Percentiles rank a stretch among this genome's conserved stretches.
Evolutionary conservation across 2,888 invertebrate genomes (phyloP).

Genomic region (Euclidia mi): DNA sequence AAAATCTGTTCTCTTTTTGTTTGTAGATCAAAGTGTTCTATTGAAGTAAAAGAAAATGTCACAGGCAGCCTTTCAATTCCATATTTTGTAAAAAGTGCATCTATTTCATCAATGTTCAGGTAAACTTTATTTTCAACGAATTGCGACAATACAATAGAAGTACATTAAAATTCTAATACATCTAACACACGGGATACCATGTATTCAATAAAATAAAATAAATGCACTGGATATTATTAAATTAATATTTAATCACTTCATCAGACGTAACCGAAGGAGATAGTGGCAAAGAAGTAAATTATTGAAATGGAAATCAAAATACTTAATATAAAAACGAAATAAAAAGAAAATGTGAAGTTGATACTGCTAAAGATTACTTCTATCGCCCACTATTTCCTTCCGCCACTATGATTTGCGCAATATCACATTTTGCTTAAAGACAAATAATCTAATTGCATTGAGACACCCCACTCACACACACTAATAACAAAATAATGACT

Average conservation of each 20-base stretch:
- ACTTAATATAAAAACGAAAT: too few species aligned
- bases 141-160: constrained; percentile 21
- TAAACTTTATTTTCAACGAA: too few species aligned
- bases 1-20: too few species aligned
- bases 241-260: constrained; percentile 41
- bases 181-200: constrained; percentile 18
- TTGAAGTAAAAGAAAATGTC: too few species aligned
- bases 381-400: constrained; percentile 14
- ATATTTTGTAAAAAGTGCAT: too few species aligned
- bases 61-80: too few species aligned
- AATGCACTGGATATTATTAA: constrained; percentile 66
- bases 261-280: constrained; percentile 39
- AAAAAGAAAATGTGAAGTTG: too few species aligned
- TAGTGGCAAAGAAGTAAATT: not conserved
- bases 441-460: constrained; percentile 10
- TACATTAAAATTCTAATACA: constrained; percentile 39
- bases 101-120: too few species aligned
- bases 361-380: too few species aligned
- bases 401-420: constrained; percentile 29
- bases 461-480: not conserved
- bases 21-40: too few species aligned
- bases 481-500: constrained; percentile 40
- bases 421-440: constrained; percentile 53
- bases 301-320: not conserved
- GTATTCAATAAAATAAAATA: constrained; percentile 55